phyloP scores from a whole-genome alignment of 2,888 invertebrate genomes.

The Augiades crinisus region DNA sequence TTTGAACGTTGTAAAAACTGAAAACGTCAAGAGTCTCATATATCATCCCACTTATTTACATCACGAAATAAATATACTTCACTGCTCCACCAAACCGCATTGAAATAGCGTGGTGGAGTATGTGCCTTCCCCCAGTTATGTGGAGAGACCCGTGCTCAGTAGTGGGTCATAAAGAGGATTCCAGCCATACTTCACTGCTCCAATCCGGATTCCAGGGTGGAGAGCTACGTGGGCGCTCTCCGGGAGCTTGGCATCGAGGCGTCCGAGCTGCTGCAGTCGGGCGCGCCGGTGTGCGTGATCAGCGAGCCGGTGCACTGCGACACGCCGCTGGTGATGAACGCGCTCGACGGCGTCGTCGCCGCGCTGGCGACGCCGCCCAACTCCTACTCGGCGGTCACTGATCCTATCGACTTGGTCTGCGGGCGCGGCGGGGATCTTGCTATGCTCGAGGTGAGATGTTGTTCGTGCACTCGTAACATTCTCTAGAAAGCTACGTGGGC shows the following conservation, averaged over 20 bases:
- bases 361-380: constrained; percentile 88
- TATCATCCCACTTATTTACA: no score
- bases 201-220: constrained; percentile 70
- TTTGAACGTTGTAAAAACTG: no score
- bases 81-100: no score
- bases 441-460: constrained; percentile 89
- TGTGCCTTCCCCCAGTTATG: no score
- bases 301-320: constrained; percentile 81
- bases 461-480: no score
- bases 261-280: constrained; percentile 55
- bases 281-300: constrained; percentile 62
- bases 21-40: no score
- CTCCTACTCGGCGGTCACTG: constrained; percentile 89
- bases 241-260: constrained; percentile 84
- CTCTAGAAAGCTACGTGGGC: constrained; percentile 83
- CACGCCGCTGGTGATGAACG: constrained; percentile 60
- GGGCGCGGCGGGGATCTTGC: constrained; percentile 89
- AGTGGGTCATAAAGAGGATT: no score
- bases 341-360: constrained; percentile 72
- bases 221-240: constrained; percentile 86
- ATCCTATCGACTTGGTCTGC: constrained; percentile 91
- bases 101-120: no score
- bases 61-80: no score
- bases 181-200: not conserved
- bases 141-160: no score